Conservation (phyloP, 2,113 vertebrate species). For the Fukomys damarensis region DNA sequence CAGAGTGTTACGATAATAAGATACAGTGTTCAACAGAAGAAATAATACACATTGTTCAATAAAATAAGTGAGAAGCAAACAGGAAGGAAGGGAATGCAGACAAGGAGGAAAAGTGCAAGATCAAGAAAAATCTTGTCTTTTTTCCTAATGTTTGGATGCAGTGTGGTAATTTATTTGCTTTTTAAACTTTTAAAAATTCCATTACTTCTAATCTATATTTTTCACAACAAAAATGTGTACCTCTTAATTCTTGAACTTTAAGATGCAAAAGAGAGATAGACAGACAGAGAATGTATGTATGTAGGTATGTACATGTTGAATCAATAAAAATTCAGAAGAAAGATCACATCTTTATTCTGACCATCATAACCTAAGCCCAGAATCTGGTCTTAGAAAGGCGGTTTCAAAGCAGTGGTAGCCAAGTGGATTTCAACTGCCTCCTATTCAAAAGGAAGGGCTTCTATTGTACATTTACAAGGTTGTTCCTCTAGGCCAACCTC, state of each 20-base stretch:
- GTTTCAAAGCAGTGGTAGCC: slow-evolving; percentile 55
- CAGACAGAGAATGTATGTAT: background rate
- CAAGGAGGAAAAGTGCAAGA: background rate
- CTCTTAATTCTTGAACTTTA: background rate
- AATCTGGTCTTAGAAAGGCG: slow-evolving; percentile 42
- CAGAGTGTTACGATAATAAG: background rate
- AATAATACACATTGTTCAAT: background rate
- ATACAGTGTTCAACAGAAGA: background rate
- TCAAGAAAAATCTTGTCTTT: background rate
- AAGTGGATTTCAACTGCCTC: slow-evolving; percentile 59
- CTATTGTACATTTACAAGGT: slow-evolving; percentile 25
- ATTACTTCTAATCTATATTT: background rate
- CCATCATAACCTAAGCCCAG: slow-evolving; percentile 58
- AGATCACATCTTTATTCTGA: slow-evolving; percentile 2
- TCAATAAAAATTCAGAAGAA: slow-evolving; percentile 20
- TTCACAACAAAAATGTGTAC: background rate
- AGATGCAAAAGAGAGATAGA: background rate
- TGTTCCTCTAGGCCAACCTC: slow-evolving; percentile 70
- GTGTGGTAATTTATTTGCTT: background rate
- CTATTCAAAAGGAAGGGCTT: slow-evolving; percentile 61
- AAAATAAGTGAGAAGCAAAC: background rate
- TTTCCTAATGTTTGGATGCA: background rate
- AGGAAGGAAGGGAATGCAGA: background rate
- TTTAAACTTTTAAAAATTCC: background rate
- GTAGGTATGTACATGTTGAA: background rate